Conservation (phyloP, 1,140 invertebrate species). For the Bombus difficillimus region DNA sequence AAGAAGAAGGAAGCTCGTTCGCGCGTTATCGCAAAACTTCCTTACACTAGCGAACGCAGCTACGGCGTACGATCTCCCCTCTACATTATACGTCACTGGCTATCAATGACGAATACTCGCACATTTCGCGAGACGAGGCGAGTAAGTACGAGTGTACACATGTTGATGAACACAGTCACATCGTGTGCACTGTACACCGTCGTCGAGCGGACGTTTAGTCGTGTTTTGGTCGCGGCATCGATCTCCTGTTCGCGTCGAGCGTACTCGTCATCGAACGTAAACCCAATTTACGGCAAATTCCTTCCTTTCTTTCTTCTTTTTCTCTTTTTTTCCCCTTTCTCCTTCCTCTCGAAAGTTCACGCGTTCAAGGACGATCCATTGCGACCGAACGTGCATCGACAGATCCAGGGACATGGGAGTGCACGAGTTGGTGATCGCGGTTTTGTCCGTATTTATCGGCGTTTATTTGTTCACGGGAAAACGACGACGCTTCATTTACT, state of each 20-base stretch:
- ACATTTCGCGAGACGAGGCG: neutral
- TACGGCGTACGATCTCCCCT: neutral
- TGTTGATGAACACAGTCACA: neutral
- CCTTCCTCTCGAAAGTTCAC: neutral
- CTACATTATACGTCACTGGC: constrained; percentile 18
- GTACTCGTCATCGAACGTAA: neutral
- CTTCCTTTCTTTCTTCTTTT: no score
- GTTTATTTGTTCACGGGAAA: constrained; percentile 76
- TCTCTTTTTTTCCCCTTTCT: neutral
- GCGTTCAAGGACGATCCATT: neutral
- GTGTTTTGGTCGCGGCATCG: constrained; percentile 7
- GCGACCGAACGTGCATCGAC: neutral
- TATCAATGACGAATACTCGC: constrained; percentile 34
- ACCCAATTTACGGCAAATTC: neutral
- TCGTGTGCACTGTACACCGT: no score
- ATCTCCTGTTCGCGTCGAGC: neutral
- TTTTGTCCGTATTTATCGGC: constrained; percentile 66
- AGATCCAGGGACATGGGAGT: constrained; percentile 51
- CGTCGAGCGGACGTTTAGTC: constrained; percentile 7
- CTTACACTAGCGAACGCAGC: neutral
- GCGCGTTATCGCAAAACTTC: neutral
- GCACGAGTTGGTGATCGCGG: constrained; percentile 68
- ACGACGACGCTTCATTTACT: constrained; percentile 72
- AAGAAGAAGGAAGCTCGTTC: neutral
- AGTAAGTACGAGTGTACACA: neutral